Evolutionary conservation across 1,140 invertebrate species (phyloP), one percentile per base, ranked within the genome.

Genomic region (Drosophila nikananu): DNA sequence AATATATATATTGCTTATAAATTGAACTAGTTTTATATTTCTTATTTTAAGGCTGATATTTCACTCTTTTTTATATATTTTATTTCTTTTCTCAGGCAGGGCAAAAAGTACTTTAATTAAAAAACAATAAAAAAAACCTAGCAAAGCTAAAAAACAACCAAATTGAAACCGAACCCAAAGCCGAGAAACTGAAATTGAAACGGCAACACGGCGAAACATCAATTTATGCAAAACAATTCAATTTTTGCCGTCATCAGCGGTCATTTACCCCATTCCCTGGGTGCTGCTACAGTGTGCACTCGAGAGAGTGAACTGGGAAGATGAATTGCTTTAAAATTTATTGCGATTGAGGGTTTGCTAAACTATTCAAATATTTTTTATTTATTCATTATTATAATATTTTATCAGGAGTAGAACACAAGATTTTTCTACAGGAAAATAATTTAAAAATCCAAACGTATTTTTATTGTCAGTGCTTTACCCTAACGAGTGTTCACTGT

Each of bases 191-290:
- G 54, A 27, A 44, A 46, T 30, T 35, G 42, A 58, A 62, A 64
- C 37, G 10, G 66, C 42, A 67, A 66, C 42, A 48, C 59, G 35
- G 52, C 44, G 42, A 77, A 77, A 68, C 83, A 86, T 82, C 79
- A 86, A 86, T 86, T 86, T 86, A 86, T 86, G 83, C 80, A 87
- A 86, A 87, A 86, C 82, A 86, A 86, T 86, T 83, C 83, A 86
- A 86, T 87, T 83, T 83, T 83, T 70, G 70, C 76, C 70, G 81
- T 64, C 70, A 70, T 57, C 81, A 74, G 59, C 80, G 83, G 83
- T 87, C 83, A 86, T 86, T 86, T 87, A 86, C 83, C 83, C 41
- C 39, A 71, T 37, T 32, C 30, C 49, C 60, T 66, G 71, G 35
- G 35, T 12, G 3, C 9, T 6, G 15, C 15, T 39, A 57, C 54